Percentiles rank a stretch among this genome's conserved stretches.
These are phyloP conservation scores for Scomber japonicus DNA, from an alignment of 2,113 vertebrate genomes.

Conservation along the genomic window DNA sequence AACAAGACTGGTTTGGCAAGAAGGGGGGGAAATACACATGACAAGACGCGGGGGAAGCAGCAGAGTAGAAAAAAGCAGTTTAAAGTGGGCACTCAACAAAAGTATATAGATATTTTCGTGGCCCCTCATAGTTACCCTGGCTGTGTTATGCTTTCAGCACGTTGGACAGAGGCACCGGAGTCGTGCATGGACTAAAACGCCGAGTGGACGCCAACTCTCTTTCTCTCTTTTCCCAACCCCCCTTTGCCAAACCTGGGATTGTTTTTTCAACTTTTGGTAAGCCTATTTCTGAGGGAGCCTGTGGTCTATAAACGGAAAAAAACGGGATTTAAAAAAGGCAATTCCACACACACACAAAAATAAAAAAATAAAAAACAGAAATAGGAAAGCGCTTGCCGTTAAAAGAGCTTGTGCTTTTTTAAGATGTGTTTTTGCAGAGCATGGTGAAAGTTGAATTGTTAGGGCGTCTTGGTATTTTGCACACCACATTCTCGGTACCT, in stretches of 20 bases:
- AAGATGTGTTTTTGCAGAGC: constrained; percentile 81
- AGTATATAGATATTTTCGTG: constrained; percentile 82
- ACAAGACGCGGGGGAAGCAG: constrained; percentile 89
- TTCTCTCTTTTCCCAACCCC: constrained; percentile 81
- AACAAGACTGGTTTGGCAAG: constrained; percentile 90
- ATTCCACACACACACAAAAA: neutral
- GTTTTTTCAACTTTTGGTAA: constrained; percentile 85
- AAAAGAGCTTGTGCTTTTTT: constrained; percentile 67
- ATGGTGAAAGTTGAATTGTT: constrained; percentile 91
- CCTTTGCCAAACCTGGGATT: constrained; percentile 85
- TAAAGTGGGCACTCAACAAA: constrained; percentile 89
- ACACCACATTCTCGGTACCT: constrained; percentile 87
- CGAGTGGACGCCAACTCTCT: constrained; percentile 84
- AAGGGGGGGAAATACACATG: constrained; percentile 87
- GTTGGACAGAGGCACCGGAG: constrained; percentile 93
- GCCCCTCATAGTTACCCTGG: constrained; percentile 81
- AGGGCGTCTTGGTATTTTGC: constrained; percentile 86
- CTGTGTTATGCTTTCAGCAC: constrained; percentile 91
- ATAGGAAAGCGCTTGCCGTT: constrained; percentile 56
- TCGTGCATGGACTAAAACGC: constrained; percentile 85
- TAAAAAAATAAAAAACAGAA: constrained; percentile 16
- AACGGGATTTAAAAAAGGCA: constrained; percentile 53
- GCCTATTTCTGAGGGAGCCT: constrained; percentile 72
- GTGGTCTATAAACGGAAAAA: constrained; percentile 69
- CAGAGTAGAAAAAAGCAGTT: constrained; percentile 84